phyloP scores from a whole-genome alignment of 2,888 invertebrate species.

The Drosophila fungiperda region DNA sequence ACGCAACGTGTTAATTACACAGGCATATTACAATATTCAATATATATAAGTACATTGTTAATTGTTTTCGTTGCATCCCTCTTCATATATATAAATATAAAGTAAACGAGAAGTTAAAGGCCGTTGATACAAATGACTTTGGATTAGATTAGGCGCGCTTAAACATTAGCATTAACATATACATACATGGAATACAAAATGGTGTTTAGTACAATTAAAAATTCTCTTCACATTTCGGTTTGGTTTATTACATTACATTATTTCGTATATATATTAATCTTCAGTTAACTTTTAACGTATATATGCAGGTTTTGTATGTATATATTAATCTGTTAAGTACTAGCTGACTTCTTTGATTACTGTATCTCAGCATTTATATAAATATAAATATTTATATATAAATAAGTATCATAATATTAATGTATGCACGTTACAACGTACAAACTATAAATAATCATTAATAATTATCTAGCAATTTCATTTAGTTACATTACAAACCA shows the following conservation, averaged over 20 bases:
- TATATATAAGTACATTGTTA: conserved; percentile 74
- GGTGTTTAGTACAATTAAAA: conserved; percentile 80
- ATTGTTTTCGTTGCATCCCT: conserved; percentile 77
- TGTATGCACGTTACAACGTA: conserved; percentile 35
- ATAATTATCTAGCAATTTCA: conserved; percentile 77
- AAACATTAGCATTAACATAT: conserved; percentile 70
- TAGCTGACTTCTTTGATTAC: conserved; percentile 50
- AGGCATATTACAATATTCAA: conserved; percentile 62
- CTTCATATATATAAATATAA: conserved; percentile 62
- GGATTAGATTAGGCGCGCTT: conserved; percentile 75
- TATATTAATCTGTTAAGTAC: conserved; percentile 64
- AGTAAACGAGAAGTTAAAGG: conserved; percentile 79
- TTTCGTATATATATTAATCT: conserved; percentile 50
- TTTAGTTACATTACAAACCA: conserved; percentile 70
- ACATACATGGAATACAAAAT: conserved; percentile 76
- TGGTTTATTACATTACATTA: conserved; percentile 76
- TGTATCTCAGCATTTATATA: conserved; percentile 37
- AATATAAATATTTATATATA: conserved; percentile 53
- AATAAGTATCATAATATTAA: conserved; percentile 41
- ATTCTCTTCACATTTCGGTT: conserved; percentile 79
- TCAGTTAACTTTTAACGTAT: conserved; percentile 48
- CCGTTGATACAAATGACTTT: conserved; percentile 80
- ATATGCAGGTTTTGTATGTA: conserved; percentile 32
- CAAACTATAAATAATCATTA: conserved; percentile 63
- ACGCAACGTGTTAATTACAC: conserved; percentile 50